Percentiles rank a stretch among this genome's conserved stretches.
phyloP scores from a whole-genome alignment of 1,140 invertebrate genomes.

The Eriocheir sinensis region DNA sequence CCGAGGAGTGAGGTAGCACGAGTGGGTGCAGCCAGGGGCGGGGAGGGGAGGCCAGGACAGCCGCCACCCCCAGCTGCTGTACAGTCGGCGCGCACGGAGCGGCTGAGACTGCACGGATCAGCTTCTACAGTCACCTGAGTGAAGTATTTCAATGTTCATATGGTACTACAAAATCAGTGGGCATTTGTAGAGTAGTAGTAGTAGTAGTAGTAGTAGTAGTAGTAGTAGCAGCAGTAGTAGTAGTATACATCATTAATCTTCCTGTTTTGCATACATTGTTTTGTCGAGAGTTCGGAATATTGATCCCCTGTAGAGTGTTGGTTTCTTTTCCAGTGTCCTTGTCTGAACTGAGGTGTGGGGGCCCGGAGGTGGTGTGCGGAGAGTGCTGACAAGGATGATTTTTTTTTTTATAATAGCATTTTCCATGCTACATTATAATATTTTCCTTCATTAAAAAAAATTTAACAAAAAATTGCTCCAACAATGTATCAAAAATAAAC shows the following conservation, averaged over 20 bases:
- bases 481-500: slow-evolving; percentile 85
- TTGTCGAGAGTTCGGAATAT: slow-evolving; percentile 74
- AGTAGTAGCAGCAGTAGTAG: no score
- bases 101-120: slow-evolving; percentile 66
- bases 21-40: slow-evolving; percentile 57
- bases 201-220: no score
- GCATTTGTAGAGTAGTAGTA: slow-evolving; percentile 66
- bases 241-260: slow-evolving; percentile 62
- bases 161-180: slow-evolving; percentile 76
- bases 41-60: not conserved
- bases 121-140: slow-evolving; percentile 76
- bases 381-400: slow-evolving; percentile 75
- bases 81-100: slow-evolving; percentile 46
- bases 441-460: slow-evolving; percentile 80
- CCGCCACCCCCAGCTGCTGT: slow-evolving; percentile 63
- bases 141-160: slow-evolving; percentile 73
- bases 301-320: slow-evolving; percentile 72
- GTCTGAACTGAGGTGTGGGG: slow-evolving; percentile 66
- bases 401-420: slow-evolving; percentile 74
- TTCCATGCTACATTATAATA: slow-evolving; percentile 78
- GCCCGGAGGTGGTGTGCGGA: slow-evolving; percentile 73
- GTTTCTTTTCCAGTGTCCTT: slow-evolving; percentile 66
- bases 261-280: slow-evolving; percentile 75
- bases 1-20: slow-evolving; percentile 74
- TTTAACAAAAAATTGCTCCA: slow-evolving; percentile 82